phyloP scores from a whole-genome alignment of 2,113 vertebrate genomes.

The Perca flavescens region DNA sequence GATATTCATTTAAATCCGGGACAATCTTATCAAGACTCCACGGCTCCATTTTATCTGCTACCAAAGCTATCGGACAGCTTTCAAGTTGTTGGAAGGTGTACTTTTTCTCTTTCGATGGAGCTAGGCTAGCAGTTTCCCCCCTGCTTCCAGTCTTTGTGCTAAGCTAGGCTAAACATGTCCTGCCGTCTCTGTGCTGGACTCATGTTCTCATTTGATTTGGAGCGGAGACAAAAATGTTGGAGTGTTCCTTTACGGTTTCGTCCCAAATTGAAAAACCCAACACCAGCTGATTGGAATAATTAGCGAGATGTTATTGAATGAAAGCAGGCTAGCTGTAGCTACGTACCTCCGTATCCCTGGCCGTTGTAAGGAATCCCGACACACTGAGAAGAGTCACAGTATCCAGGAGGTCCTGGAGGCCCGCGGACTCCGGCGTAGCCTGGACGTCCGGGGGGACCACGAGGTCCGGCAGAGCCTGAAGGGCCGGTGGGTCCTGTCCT shows the following conservation, averaged over 20 bases:
- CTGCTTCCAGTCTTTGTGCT: conserved; percentile 3
- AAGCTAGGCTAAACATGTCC: conserved; percentile 13
- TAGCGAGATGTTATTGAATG: not conserved
- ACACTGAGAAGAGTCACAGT: conserved; percentile 98
- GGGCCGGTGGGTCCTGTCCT: conserved; percentile 91
- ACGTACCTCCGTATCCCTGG: conserved; percentile 96
- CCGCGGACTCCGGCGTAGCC: conserved; percentile 92
- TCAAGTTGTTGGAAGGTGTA: not conserved
- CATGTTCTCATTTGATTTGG: not conserved
- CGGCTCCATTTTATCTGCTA: not conserved
- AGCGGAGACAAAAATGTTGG: conserved; percentile 7
- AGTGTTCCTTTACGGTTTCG: not conserved
- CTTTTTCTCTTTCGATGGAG: not conserved
- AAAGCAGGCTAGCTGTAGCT: not conserved
- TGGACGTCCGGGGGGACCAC: conserved; percentile 92
- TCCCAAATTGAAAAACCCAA: not conserved
- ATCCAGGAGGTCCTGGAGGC: conserved; percentile 92
- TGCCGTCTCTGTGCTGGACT: not conserved
- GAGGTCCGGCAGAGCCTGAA: conserved; percentile 89
- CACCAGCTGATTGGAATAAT: not conserved
- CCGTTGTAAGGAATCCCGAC: conserved; percentile 97
- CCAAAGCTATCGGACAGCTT: not conserved
- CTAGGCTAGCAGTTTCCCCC: conserved; percentile 1
- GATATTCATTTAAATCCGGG: too few relatives aligned
- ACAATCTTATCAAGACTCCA: too few relatives aligned